phyloP scores from a whole-genome alignment of 2,113 vertebrate genomes.

The Motacilla tschutschensis region DNA sequence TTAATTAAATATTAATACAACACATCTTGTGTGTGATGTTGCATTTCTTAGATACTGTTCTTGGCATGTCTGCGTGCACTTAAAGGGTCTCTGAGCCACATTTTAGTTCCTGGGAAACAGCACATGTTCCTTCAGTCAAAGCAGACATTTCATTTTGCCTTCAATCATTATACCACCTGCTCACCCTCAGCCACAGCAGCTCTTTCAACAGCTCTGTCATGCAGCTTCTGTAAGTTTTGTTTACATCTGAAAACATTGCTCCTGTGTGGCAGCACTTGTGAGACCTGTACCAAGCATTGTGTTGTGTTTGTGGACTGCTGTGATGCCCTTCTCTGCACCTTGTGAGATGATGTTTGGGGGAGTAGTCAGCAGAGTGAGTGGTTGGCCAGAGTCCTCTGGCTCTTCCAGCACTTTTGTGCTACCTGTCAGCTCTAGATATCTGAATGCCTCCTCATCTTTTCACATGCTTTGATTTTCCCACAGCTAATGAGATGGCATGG shows the following conservation, averaged over 20 bases:
- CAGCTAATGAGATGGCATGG: background rate
- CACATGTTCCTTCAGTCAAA: background rate
- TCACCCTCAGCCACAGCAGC: background rate
- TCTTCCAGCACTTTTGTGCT: background rate
- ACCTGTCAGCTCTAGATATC: background rate
- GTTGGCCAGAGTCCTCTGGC: background rate
- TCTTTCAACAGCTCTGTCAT: background rate
- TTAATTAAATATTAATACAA: background rate
- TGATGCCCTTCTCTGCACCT: background rate
- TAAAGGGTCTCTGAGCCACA: background rate
- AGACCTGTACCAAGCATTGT: background rate
- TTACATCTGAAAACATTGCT: background rate
- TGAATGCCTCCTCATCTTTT: background rate
- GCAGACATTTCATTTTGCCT: background rate
- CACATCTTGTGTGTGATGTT: background rate
- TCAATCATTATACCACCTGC: slow-evolving; percentile 13
- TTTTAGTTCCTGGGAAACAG: background rate
- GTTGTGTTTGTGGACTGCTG: background rate
- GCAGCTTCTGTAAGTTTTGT: background rate
- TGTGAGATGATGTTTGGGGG: background rate
- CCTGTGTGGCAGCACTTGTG: background rate
- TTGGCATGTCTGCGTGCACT: background rate
- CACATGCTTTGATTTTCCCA: background rate
- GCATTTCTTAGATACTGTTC: background rate
- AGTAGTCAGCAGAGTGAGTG: background rate